Base-by-base conservation (phyloP, 2,888 invertebrate species). In the Oligia latruncula region DNA sequence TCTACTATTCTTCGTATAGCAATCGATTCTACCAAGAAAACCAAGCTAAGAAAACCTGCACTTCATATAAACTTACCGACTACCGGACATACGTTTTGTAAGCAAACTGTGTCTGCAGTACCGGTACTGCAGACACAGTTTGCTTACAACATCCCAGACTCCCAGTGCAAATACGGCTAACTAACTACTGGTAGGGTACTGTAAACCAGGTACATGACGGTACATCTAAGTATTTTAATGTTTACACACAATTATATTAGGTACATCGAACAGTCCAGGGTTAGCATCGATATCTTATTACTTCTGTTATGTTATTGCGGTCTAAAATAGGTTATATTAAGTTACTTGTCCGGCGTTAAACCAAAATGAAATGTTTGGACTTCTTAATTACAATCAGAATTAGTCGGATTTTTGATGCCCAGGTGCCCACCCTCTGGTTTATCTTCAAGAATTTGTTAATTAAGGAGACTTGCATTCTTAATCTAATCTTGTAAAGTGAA, bases 291-390 rank as follows among this genome's bases (percentile, higher is more conserved):
- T 85, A 75, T 87, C 80, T 80, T 40, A 73, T 87, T 87, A 79
- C 78, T 72, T 66, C 46, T 82, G 80, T 80, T 77, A 79, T 81
- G 78, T 65, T 83, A 80, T 71, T 80, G 80, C 65, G 79, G 77
- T 82, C 73, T 67, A 80, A 87, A 87, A 84, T 82, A 81, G 81
- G 71, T 75, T 77, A 77, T 77, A 80, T 86, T 74, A 78, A 71
- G 65, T 86, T 89, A 74, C 64, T 78, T 74, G 72, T 60, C 35
- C 71, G 70, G n/a, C 75, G 70, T 78, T 81, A 66, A 76, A 80
- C 65, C 20, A 67, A 74, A 68, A 73, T 70, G 76, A 60, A 79
- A 83, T 82, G 75, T 79, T 71, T 71, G 43, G 49, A 73, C 49
- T 71, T 85, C 49, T 68, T 81, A 72, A 87, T 81, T 77, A 79